These are phyloP conservation scores for Elysia crispata DNA, from an alignment of 2,888 invertebrate genomes.

Conservation along the genomic window DNA sequence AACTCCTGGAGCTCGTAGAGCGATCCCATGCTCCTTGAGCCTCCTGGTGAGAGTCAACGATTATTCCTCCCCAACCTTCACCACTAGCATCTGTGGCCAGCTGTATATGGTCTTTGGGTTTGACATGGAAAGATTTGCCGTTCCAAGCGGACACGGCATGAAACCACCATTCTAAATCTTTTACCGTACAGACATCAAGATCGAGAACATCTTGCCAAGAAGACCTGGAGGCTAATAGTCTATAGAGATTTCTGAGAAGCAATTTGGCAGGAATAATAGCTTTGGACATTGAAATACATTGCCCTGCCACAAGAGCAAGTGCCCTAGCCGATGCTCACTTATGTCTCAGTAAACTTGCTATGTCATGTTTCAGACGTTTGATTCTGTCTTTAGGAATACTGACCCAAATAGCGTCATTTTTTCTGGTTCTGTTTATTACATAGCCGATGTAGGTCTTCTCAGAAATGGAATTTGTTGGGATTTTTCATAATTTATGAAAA, in stretches of 20 bases:
- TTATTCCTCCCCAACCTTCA: not conserved
- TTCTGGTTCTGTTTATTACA: too few species aligned
- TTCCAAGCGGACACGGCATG: not conserved
- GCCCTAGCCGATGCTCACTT: not conserved
- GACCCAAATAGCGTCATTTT: too few species aligned
- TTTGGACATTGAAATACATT: not conserved
- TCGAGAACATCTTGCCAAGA: not conserved
- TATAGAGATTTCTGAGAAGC: not conserved
- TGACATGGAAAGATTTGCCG: not conserved
- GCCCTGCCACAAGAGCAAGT: not conserved
- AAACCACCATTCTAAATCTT: not conserved
- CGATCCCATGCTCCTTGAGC: slow-evolving; percentile 31
- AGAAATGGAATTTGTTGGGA: too few species aligned
- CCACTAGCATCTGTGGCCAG: not conserved
- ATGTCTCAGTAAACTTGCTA: not conserved
- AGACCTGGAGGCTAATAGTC: not conserved
- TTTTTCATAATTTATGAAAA: too few species aligned
- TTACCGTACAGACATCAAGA: not conserved
- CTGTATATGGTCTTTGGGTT: not conserved
- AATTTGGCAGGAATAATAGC: not conserved
- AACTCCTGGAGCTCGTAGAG: not conserved
- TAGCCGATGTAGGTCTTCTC: too few species aligned
- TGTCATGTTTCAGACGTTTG: not conserved
- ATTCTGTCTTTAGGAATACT: not conserved
- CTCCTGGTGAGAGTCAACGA: not conserved